Evolutionary conservation across 2,888 invertebrate genomes (phyloP).

Genomic region (Elegia similella): DNA sequence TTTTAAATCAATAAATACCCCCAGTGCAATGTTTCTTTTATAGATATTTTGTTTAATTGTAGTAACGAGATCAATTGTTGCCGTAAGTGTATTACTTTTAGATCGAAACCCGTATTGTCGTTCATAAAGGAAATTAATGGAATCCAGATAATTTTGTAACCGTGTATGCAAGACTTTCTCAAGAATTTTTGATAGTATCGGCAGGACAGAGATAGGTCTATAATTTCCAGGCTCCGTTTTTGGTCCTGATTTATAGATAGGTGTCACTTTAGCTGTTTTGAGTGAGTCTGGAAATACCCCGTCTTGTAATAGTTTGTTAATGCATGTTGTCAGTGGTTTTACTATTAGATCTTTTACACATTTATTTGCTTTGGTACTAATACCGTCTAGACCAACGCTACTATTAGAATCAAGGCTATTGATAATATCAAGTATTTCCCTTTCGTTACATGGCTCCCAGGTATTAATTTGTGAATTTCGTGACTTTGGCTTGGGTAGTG

Average conservation of each 20-base stretch:
- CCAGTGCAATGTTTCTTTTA: not conserved
- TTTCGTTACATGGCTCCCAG: not conserved
- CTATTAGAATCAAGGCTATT: not conserved
- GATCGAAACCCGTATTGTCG: not conserved
- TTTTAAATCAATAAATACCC: not conserved
- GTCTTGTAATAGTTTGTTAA: not conserved
- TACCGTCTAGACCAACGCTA: not conserved
- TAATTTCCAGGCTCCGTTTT: slow-evolving; percentile 2
- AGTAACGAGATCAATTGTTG: not conserved
- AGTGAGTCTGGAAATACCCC: slow-evolving; percentile 3
- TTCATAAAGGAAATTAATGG: not conserved
- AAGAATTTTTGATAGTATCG: not conserved
- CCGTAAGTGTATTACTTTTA: not conserved
- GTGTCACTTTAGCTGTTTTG: not conserved
- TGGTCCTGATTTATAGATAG: not conserved
- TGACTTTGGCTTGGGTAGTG: not conserved
- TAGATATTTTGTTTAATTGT: not conserved
- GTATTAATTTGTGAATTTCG: not conserved
- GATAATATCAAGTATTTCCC: slow-evolving; percentile 1
- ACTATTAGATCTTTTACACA: not conserved
- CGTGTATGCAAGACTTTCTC: not conserved
- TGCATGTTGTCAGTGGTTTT: not conserved
- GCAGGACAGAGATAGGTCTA: not conserved
- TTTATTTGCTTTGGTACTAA: not conserved
- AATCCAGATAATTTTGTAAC: not conserved